Conservation (phyloP, 1,140 invertebrate species). For the Eupristina koningsbergeri region DNA sequence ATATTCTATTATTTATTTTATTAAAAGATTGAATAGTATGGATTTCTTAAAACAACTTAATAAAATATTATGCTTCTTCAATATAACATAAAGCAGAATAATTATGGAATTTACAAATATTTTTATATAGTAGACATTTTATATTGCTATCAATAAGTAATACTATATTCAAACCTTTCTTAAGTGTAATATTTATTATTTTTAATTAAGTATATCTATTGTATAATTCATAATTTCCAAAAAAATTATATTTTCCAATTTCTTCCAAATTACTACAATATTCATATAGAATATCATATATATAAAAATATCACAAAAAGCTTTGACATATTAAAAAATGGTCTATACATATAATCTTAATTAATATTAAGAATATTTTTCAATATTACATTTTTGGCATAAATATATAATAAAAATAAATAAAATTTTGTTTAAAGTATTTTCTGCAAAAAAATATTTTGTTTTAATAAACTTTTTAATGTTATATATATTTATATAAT, state of each 20-base stretch:
- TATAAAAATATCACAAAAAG: constrained; percentile 46
- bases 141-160: too few relatives aligned
- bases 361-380: background rate
- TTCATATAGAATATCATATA: too few relatives aligned
- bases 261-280: too few relatives aligned
- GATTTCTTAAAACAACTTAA: background rate
- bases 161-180: too few relatives aligned
- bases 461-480: background rate
- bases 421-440: constrained; percentile 15
- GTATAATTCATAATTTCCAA: too few relatives aligned
- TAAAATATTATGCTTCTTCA: background rate
- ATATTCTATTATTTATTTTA: too few relatives aligned
- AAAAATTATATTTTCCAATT: too few relatives aligned
- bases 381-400: constrained; percentile 39
- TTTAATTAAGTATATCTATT: too few relatives aligned
- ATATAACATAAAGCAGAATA: background rate
- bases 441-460: background rate
- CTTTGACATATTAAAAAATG: constrained; percentile 20
- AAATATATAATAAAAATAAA: constrained; percentile 21
- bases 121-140: too few relatives aligned
- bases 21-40: background rate
- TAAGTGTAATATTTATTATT: too few relatives aligned
- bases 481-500: too few relatives aligned
- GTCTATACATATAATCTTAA: background rate
- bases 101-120: constrained; percentile 7